Percentiles rank a stretch among this genome's conserved stretches.
phyloP scores from a whole-genome alignment of 2,113 vertebrate species.

The Zosterops lateralis region DNA sequence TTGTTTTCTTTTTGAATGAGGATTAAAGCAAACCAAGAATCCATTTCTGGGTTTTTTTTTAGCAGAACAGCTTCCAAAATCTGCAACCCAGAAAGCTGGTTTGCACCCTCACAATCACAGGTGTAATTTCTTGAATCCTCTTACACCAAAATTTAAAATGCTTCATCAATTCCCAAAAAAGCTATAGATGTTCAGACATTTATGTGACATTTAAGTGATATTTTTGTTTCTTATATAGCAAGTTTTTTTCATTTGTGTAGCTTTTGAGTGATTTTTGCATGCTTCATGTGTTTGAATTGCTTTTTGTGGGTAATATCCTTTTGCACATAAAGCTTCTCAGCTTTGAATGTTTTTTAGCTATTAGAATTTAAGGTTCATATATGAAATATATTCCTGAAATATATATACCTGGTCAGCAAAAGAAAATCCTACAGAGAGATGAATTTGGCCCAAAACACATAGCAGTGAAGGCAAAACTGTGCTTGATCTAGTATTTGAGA shows the following conservation, averaged over 20 bases:
- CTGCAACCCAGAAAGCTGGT: not conserved
- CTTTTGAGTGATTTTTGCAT: not conserved
- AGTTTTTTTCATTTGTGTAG: not conserved
- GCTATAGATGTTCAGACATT: not conserved
- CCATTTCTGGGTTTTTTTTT: not conserved
- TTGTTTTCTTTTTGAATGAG: not conserved
- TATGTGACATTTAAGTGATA: not conserved
- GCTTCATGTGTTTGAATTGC: not conserved
- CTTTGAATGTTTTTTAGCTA: not conserved
- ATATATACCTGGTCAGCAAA: not conserved
- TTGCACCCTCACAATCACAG: not conserved
- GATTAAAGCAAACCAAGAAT: not conserved
- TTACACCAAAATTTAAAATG: not conserved
- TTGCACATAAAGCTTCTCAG: not conserved
- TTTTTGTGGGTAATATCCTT: not conserved
- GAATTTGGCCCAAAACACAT: not conserved
- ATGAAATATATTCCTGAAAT: not conserved
- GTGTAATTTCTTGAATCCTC: not conserved
- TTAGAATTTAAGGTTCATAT: not conserved
- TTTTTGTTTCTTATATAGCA: conserved; percentile 5
- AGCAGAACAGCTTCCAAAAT: not conserved
- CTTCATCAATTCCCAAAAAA: not conserved
- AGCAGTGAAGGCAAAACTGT: not conserved
- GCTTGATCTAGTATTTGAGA: not conserved
- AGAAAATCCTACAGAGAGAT: not conserved